Percentiles rank a stretch among this genome's conserved stretches.
Evolutionary conservation across 2,797 vertebrate species (phyloP).

Genomic region (Galagoides demidoff): DNA sequence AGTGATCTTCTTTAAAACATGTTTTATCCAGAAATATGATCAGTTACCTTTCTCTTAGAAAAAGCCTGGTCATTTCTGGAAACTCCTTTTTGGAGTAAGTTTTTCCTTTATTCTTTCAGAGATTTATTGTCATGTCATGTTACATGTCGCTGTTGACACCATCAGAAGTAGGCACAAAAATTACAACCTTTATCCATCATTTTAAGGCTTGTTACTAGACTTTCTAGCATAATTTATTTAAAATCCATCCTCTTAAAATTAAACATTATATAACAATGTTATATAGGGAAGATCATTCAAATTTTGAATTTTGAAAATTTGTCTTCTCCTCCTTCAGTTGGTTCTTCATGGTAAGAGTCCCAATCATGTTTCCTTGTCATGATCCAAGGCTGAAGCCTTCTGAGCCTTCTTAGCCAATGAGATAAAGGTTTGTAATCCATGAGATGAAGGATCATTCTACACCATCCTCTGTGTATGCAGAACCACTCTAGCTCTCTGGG

Average conservation of each 20-base stretch:
- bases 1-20: not conserved
- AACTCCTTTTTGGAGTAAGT: conserved; percentile 19
- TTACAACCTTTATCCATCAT: not conserved
- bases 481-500: not conserved
- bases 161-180: not conserved
- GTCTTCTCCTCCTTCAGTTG: not conserved
- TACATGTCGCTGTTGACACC: not conserved
- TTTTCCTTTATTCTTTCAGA: not conserved
- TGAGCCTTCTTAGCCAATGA: not conserved
- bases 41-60: not conserved
- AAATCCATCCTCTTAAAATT: not conserved
- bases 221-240: not conserved
- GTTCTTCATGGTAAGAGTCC: not conserved
- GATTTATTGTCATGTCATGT: not conserved
- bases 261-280: not conserved
- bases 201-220: not conserved
- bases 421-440: not conserved
- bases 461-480: not conserved
- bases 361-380: not conserved
- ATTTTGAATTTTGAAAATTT: not conserved
- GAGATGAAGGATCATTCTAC: not conserved
- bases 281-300: not conserved
- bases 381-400: not conserved
- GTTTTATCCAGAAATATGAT: not conserved
- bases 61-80: not conserved